Evolutionary conservation across 2,888 invertebrate genomes (phyloP), one percentile per base, ranked within the genome.

Genomic region (Phania funesta): DNA sequence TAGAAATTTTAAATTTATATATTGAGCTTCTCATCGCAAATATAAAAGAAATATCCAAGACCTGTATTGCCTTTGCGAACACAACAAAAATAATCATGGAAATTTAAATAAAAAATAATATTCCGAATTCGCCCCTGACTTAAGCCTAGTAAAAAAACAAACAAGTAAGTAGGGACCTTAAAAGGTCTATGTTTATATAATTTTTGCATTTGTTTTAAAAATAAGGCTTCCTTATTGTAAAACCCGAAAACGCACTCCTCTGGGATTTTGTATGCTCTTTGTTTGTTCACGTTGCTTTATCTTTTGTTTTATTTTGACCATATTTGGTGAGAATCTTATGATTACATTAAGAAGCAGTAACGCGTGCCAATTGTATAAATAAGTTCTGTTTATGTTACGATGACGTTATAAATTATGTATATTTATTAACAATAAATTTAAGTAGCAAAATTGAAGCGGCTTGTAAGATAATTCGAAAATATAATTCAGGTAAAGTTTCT

Each of bases 371-470:
- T 73, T 29, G 41, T 54, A 71, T 68, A 73, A 54, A 67, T 56
- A 58, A 58, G 26, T 44, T 65, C 32, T 56, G 16, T 80, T 76
- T 77, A 54, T 71, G 60, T 56, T 54, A 18, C 46, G 9, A 16
- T 62, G 48, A 38, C 26, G 48, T 56, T 54, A 68, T 77, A 81
- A 73, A 81, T 77, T 77, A 73, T 81, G 56, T 68, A 77, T 81
- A 77, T 77, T 77, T 81, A 77, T 77, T 76, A 77, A 77, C 73
- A 73, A 77, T 81, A 77, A 76, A 71, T 67, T 70, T 54, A 26
- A 38, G 11, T 16, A 38, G 7, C 2, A 44, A 44, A 7, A 64
- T 29, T 6, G 13, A 52, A 54, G 35, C 3, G 56, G 29, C 24
- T 26, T 22, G 38, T 52, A 54, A n/a, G 41, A 41, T 29, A 8